A percentile compares a stretch with the other conserved stretches of the same genome.
phyloP scores from a whole-genome alignment of 1,140 invertebrate species.

The Sycobia sp. region DNA sequence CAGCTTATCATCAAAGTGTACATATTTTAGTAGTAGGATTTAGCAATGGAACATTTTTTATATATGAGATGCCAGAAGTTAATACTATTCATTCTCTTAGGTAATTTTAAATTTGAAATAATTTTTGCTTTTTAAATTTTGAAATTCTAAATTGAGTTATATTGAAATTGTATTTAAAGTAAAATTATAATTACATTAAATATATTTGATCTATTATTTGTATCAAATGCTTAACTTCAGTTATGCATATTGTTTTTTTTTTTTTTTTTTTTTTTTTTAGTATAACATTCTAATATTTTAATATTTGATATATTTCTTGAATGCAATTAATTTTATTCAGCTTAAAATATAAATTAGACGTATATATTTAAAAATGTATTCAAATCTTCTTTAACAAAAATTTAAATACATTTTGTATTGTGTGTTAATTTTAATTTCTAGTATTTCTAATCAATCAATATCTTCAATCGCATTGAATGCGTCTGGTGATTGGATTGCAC shows the following conservation, averaged over 20 bases:
- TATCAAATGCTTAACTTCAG: too few species aligned
- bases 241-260: too few species aligned
- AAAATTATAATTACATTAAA: too few species aligned
- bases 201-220: too few species aligned
- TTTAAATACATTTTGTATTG: too few species aligned
- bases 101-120: constrained; percentile 54
- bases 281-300: too few species aligned
- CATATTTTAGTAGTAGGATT: constrained; percentile 78
- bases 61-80: constrained; percentile 92
- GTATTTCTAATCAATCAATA: constrained; percentile 81
- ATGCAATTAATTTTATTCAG: neutral
- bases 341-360: neutral
- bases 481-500: constrained; percentile 93
- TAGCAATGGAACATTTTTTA: constrained; percentile 81
- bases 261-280: too few species aligned
- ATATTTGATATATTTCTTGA: too few species aligned
- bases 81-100: constrained; percentile 88
- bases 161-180: too few species aligned
- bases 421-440: constrained; percentile 49
- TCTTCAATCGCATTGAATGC: constrained; percentile 81
- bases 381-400: neutral
- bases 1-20: constrained; percentile 78
- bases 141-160: too few species aligned
- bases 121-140: constrained; percentile 5
- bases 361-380: constrained; percentile 4